Percentiles rank a stretch among this genome's conserved stretches.
These are phyloP conservation scores for Chaetura pelagica DNA, from an alignment of 2,113 vertebrate genomes.

Conservation along the genomic window DNA sequence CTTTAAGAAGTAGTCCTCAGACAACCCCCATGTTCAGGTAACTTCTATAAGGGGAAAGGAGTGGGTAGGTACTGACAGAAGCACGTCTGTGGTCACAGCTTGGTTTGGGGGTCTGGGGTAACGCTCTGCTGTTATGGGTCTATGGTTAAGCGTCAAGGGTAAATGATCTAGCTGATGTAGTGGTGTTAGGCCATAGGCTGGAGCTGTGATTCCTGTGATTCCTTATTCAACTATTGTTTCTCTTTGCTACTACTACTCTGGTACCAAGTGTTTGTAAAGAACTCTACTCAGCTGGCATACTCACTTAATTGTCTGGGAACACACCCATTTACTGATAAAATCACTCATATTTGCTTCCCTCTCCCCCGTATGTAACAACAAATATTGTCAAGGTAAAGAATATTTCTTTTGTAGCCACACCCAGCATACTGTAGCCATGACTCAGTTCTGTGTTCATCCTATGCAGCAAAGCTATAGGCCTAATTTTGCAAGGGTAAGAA, in stretches of 20 bases:
- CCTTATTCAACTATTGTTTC: neutral
- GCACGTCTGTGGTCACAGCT: too few species aligned
- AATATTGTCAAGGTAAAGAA: slow-evolving; percentile 22
- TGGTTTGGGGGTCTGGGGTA: too few species aligned
- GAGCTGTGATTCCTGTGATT: neutral
- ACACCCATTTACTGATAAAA: neutral
- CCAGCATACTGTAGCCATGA: slow-evolving; percentile 10
- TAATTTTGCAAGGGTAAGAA: neutral
- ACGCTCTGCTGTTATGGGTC: too few species aligned
- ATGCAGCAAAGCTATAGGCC: neutral
- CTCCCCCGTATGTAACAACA: neutral
- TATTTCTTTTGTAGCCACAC: slow-evolving; percentile 13
- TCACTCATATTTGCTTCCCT: neutral
- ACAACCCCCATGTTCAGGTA: neutral
- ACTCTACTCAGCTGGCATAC: neutral
- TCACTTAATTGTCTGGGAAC: neutral
- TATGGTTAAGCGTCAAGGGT: too few species aligned
- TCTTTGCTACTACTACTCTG: neutral
- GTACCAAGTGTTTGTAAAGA: neutral
- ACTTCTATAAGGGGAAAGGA: neutral
- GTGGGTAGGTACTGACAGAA: neutral
- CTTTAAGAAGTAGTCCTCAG: neutral
- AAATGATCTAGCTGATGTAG: too few species aligned
- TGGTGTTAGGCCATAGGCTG: too few species aligned
- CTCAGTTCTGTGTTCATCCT: neutral